A percentile compares a stretch with the other conserved stretches of the same genome.
These are phyloP conservation scores for Muschampia plurimacula DNA, from an alignment of 2,888 invertebrate genomes.

Conservation along the genomic window DNA sequence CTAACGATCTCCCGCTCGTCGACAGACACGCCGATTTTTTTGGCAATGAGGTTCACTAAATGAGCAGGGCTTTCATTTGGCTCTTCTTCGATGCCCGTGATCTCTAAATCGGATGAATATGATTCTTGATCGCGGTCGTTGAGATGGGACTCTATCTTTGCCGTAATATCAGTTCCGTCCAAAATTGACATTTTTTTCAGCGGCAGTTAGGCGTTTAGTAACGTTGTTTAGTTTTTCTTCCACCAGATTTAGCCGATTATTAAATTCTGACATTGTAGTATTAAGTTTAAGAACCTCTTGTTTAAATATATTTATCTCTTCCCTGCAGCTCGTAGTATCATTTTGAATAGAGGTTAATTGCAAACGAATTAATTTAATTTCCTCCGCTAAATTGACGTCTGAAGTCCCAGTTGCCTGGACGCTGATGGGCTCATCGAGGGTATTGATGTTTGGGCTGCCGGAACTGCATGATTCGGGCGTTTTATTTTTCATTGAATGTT, in stretches of 20 bases:
- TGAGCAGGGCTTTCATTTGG: not conserved
- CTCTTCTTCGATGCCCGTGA: not conserved
- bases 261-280: not conserved
- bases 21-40: not conserved
- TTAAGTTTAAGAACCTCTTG: not conserved
- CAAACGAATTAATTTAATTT: too few relatives aligned
- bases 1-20: not conserved
- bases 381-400: too few relatives aligned
- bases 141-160: not conserved
- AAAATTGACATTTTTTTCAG: not conserved
- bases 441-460: too few relatives aligned
- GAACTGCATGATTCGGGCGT: too few relatives aligned
- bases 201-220: not conserved
- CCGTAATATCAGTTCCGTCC: not conserved
- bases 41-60: not conserved
- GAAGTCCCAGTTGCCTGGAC: too few relatives aligned
- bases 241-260: not conserved
- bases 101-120: not conserved
- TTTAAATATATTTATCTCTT: not conserved
- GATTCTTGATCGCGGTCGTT: constrained; percentile 6
- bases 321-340: not conserved
- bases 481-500: too few relatives aligned
- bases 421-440: too few relatives aligned
- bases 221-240: not conserved
- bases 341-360: too few relatives aligned